phyloP scores from a whole-genome alignment of 2,113 vertebrate species.

The Pseudopodoces humilis region DNA sequence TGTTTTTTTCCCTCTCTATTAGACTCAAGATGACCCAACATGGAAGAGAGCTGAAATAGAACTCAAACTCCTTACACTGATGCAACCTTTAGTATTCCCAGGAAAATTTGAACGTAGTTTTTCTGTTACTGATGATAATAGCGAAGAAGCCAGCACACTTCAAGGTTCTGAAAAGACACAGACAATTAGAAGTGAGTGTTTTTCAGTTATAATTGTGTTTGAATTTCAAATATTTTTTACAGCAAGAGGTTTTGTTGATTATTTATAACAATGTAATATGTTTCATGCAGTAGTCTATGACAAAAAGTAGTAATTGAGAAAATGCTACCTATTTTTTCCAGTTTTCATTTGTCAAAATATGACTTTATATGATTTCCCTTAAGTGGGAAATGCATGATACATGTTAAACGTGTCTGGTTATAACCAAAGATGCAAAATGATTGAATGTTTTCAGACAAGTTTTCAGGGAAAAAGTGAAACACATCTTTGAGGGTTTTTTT shows the following conservation, averaged over 20 bases:
- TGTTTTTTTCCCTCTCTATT: neutral
- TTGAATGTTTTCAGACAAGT: neutral
- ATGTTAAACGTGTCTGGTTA: neutral
- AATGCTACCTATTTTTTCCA: neutral
- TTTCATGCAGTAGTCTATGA: neutral
- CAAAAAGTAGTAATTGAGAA: neutral
- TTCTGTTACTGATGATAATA: neutral
- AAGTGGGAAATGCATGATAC: neutral
- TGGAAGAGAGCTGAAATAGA: conserved; percentile 83
- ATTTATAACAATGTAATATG: neutral
- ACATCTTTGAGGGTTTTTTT: neutral
- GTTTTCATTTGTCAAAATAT: neutral
- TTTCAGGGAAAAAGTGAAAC: neutral
- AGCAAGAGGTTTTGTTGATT: neutral
- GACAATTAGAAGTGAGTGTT: conserved; percentile 52
- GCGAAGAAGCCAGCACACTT: neutral
- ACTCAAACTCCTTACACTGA: conserved; percentile 78
- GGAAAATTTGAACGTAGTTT: conserved; percentile 51
- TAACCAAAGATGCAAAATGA: neutral
- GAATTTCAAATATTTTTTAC: neutral
- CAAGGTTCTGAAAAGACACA: conserved; percentile 10
- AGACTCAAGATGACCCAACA: conserved; percentile 75
- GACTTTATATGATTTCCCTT: neutral
- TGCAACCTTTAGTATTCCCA: conserved; percentile 74
- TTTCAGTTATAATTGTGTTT: neutral